phyloP scores from a whole-genome alignment of 2,888 invertebrate species.

The Coleophora deauratella region DNA sequence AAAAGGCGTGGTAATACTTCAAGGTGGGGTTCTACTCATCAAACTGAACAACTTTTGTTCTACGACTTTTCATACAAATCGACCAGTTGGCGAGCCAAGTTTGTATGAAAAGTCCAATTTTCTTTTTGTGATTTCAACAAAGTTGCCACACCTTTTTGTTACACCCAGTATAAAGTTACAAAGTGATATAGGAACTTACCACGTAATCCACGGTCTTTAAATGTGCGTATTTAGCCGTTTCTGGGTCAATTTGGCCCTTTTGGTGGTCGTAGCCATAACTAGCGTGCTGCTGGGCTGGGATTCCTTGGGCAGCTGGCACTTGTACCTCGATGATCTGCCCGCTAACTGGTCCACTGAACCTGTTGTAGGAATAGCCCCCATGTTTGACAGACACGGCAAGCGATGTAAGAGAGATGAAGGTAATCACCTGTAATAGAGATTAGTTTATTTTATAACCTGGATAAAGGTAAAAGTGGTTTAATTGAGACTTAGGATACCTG shows the following conservation, averaged over 20 bases:
- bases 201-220: conserved; percentile 78
- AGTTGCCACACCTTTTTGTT: no score
- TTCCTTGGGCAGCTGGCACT: conserved; percentile 60
- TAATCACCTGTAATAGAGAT: conserved; percentile 28
- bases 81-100: no score
- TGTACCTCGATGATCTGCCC: conserved; percentile 75
- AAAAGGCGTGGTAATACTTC: no score
- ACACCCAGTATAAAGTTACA: no score
- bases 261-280: conserved; percentile 67
- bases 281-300: conserved; percentile 62
- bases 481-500: no score
- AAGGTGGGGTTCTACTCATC: no score
- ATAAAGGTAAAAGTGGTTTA: no score
- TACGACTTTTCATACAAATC: no score
- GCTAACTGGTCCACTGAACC: conserved; percentile 83
- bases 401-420: conserved; percentile 36
- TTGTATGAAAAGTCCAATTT: no score
- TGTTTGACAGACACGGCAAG: conserved; percentile 37
- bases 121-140: no score
- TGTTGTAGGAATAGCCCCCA: conserved; percentile 80
- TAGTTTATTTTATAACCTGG: no score
- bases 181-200: conserved; percentile 54
- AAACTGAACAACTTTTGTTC: no score
- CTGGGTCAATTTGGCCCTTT: conserved; percentile 57
- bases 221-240: conserved; percentile 64